Percentiles rank a stretch among this genome's conserved stretches.
Conservation (phyloP, 2,113 vertebrate species). For the Illadopsis cleaveri region DNA sequence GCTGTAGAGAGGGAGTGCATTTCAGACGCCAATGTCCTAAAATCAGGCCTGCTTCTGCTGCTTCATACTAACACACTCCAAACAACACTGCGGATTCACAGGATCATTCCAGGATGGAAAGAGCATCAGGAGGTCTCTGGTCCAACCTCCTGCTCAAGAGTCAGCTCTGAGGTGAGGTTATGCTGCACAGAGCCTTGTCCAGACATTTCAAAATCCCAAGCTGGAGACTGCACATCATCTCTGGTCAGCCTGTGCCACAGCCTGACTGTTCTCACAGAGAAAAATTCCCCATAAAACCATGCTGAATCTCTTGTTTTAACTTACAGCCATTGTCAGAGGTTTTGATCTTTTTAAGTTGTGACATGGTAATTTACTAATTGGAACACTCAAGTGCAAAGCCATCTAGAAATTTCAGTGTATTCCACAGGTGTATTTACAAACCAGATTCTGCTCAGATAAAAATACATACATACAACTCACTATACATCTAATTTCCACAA, state of each 20-base stretch:
- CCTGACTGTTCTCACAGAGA: not conserved
- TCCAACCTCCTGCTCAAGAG: not conserved
- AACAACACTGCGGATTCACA: not conserved
- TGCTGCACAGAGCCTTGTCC: not conserved
- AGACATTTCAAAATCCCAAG: not conserved
- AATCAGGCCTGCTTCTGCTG: rapidly evolving
- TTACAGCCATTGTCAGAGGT: rapidly evolving
- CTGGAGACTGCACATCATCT: not conserved
- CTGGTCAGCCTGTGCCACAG: not conserved
- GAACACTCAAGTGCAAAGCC: not conserved
- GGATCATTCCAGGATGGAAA: not conserved
- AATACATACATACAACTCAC: not conserved
- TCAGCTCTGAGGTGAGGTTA: not conserved
- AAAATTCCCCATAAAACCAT: not conserved
- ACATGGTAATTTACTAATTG: not conserved
- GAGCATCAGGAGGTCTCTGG: not conserved
- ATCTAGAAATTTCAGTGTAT: not conserved
- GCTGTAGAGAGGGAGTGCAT: not conserved
- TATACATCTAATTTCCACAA: not conserved
- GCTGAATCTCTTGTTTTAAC: not conserved
- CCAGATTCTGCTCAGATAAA: not conserved
- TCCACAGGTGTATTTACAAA: not conserved
- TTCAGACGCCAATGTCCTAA: not conserved
- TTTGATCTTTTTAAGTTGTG: not conserved
- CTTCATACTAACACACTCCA: not conserved